Conservation (phyloP, 92 coral and sea anemone genomes). For the Bergia puertoricense region DNA sequence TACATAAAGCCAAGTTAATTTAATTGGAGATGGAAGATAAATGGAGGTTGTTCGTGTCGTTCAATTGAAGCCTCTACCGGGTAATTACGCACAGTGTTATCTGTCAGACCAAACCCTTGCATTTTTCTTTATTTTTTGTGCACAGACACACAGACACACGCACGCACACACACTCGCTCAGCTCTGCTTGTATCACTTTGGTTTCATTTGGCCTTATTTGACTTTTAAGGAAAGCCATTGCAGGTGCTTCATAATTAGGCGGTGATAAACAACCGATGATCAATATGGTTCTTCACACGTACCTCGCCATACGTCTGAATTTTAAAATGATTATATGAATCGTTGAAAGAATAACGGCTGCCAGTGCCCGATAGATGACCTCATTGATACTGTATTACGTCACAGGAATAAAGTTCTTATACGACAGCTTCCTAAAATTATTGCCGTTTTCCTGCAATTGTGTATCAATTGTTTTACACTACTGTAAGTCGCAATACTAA, state of each 20-base stretch:
- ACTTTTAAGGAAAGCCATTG: not conserved
- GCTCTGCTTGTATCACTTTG: not conserved
- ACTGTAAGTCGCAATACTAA: not conserved
- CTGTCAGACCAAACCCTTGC: not conserved
- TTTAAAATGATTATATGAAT: too few species aligned
- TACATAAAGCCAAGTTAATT: slow-evolving; percentile 38
- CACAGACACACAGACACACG: not conserved
- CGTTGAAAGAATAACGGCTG: not conserved
- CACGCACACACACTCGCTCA: not conserved
- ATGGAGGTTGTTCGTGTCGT: not conserved
- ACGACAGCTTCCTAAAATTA: not conserved
- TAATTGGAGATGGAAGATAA: slow-evolving; percentile 18
- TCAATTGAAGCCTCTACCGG: not conserved
- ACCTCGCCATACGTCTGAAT: not conserved
- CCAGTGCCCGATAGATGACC: not conserved
- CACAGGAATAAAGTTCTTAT: slow-evolving; percentile 1
- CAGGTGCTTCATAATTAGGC: not conserved
- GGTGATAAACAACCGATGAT: not conserved
- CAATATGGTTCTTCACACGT: not conserved
- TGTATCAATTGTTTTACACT: not conserved
- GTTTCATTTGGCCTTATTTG: not conserved
- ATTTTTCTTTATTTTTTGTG: not conserved
- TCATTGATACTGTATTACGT: not conserved
- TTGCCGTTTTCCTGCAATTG: slow-evolving; percentile 10
- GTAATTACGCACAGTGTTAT: not conserved